Evolutionary conservation across 2,113 vertebrate species (phyloP).

Genomic region (Pedetes capensis): DNA sequence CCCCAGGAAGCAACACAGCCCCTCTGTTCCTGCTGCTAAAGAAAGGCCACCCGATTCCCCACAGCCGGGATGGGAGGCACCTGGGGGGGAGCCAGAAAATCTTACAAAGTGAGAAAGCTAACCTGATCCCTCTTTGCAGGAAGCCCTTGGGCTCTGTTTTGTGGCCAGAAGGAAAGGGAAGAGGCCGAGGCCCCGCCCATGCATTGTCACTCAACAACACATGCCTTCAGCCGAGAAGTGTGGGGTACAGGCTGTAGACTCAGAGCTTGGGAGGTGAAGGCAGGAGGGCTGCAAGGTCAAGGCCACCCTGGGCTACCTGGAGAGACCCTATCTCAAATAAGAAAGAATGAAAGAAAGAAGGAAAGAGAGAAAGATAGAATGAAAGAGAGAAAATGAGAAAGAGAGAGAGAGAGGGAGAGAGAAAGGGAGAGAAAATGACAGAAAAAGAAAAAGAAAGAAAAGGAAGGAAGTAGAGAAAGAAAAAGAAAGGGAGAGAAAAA

Average conservation of each 20-base stretch:
- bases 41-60: not conserved
- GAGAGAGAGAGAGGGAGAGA: no score
- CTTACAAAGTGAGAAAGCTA: not conserved
- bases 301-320: not conserved
- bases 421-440: no score
- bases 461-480: no score
- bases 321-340: not conserved
- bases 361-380: not conserved
- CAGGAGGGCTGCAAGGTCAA: not conserved
- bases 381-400: no score
- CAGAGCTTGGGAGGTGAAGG: not conserved
- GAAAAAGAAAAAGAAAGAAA: no score
- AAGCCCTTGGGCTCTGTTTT: not conserved
- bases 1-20: not conserved
- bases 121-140: not conserved
- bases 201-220: not conserved
- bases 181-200: fast-evolving
- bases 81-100: not conserved
- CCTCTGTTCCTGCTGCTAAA: not conserved
- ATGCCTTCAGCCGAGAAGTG: not conserved
- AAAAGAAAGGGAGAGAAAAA: no score
- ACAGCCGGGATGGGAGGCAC: no score
- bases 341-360: no score
- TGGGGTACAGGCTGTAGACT: no score
- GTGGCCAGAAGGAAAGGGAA: not conserved